Conservation (phyloP, 2,797 vertebrate genomes). For the Chaetodon trifasciatus region DNA sequence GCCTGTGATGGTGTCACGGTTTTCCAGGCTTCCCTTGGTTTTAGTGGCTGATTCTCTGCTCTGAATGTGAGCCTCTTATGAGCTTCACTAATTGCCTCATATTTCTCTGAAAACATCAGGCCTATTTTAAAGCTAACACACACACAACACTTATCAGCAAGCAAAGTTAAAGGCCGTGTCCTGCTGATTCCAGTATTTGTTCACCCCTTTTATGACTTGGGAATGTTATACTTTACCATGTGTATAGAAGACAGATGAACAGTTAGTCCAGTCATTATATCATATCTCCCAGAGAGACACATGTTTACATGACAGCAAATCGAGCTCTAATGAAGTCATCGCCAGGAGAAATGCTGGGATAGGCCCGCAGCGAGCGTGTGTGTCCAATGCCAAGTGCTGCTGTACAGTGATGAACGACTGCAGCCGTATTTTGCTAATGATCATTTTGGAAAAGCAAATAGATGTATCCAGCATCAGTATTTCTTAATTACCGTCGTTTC, state of each 20-base stretch:
- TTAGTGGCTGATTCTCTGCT: conserved; percentile 48
- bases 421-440: conserved; percentile 76
- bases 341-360: conserved; percentile 73
- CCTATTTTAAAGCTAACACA: conserved; percentile 46
- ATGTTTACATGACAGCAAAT: conserved; percentile 78
- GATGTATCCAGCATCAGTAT: conserved; percentile 83
- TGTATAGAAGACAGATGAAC: conserved; percentile 70
- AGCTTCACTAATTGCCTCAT: conserved; percentile 51
- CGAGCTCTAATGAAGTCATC: conserved; percentile 80
- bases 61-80: conserved; percentile 43
- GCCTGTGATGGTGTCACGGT: conserved; percentile 32
- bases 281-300: conserved; percentile 75
- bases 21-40: conserved; percentile 25
- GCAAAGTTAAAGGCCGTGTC: conserved; percentile 43
- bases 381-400: conserved; percentile 77
- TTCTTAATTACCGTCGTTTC: conserved; percentile 85
- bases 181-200: conserved; percentile 34
- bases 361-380: conserved; percentile 58
- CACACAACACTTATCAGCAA: conserved; percentile 60
- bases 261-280: conserved; percentile 66
- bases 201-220: conserved; percentile 32
- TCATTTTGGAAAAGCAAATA: conserved; percentile 85
- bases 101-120: conserved; percentile 44
- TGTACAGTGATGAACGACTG: conserved; percentile 79
- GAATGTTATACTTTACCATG: conserved; percentile 60